Evolutionary conservation across 2,888 invertebrate species (phyloP).

Genomic region (Diaprepes abbreviatus): DNA sequence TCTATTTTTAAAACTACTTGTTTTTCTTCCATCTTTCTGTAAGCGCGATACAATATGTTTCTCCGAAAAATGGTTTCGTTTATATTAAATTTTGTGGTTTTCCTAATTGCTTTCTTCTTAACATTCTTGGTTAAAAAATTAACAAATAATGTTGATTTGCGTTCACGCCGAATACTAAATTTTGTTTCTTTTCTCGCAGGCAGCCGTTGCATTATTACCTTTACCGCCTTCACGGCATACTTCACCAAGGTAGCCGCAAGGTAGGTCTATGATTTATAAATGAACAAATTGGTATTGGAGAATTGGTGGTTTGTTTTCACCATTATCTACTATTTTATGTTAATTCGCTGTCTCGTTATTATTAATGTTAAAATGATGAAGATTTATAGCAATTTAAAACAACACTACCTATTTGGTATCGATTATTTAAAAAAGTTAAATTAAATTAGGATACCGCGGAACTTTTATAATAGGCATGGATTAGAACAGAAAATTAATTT

Average conservation of each 20-base stretch:
- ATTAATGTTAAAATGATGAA: constrained; percentile 17
- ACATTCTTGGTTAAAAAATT: no score
- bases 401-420: background rate
- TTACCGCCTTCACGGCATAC: constrained; percentile 16
- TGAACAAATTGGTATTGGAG: constrained; percentile 13
- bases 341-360: constrained; percentile 23
- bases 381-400: background rate
- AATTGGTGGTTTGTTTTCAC: constrained; percentile 22
- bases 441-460: background rate
- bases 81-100: no score
- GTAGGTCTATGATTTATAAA: constrained; percentile 19
- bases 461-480: no score
- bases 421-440: background rate
- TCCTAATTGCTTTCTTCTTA: no score
- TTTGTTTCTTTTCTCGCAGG: background rate
- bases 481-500: no score
- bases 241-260: constrained; percentile 19
- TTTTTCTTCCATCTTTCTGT: no score
- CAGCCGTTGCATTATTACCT: background rate
- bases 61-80: no score
- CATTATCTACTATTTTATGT: constrained; percentile 10
- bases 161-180: background rate
- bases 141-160: no score
- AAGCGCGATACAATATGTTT: no score
- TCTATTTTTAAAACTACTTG: no score